These are phyloP conservation scores for Ascidia mentula DNA, from an alignment of 23 tunicate species.

Conservation along the genomic window DNA sequence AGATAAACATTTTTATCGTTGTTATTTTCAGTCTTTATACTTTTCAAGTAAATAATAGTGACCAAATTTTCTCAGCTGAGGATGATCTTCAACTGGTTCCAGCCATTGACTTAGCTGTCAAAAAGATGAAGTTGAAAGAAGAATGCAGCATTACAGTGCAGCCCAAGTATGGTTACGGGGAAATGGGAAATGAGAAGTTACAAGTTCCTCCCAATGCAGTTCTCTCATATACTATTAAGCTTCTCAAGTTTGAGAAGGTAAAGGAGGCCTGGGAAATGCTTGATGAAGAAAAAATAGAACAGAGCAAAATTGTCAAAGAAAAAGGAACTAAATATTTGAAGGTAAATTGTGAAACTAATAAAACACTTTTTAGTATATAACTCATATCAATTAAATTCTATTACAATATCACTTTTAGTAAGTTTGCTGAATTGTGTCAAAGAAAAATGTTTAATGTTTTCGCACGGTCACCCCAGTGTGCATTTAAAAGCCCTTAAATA, in stretches of 20 bases:
- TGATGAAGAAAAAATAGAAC: slow-evolving; percentile 78
- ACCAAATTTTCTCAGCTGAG: slow-evolving; percentile 24
- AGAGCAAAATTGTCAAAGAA: slow-evolving; percentile 57
- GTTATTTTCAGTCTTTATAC: no score
- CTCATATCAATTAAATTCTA: no score
- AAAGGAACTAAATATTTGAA: slow-evolving; percentile 74
- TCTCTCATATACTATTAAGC: slow-evolving; percentile 43
- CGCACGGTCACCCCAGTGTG: no score
- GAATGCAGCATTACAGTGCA: slow-evolving; percentile 32
- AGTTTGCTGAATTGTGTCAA: no score
- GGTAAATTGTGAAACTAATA: background rate
- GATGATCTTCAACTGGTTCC: slow-evolving; percentile 34
- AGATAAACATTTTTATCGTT: no score
- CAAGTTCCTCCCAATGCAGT: slow-evolving; percentile 58
- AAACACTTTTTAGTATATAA: background rate
- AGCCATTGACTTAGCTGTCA: slow-evolving; percentile 56
- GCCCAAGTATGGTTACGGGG: slow-evolving; percentile 67
- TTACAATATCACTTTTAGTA: no score
- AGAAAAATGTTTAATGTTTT: no score
- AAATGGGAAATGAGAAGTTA: slow-evolving; percentile 24
- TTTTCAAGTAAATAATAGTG: no score
- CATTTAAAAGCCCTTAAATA: no score
- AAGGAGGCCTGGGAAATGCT: slow-evolving; percentile 94
- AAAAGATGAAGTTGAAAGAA: slow-evolving; percentile 76
- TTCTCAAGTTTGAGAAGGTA: slow-evolving; percentile 68